These are phyloP conservation scores for Allygus modestus DNA, from an alignment of 2,888 invertebrate genomes.

Conservation along the genomic window DNA sequence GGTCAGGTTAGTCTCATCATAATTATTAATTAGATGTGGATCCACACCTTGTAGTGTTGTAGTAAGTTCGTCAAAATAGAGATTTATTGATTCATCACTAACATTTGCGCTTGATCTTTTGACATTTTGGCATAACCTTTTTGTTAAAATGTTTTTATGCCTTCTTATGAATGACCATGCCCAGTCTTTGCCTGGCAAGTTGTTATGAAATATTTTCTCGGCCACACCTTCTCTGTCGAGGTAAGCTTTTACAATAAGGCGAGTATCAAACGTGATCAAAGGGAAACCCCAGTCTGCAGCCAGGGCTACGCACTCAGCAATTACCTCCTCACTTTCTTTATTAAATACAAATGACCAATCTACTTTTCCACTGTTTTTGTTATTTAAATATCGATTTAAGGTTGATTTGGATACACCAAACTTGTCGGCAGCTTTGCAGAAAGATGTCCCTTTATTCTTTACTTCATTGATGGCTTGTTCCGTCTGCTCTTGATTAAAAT, in stretches of 20 bases:
- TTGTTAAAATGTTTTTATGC: slow-evolving; percentile 45
- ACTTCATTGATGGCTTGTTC: too few relatives aligned
- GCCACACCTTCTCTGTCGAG: not conserved
- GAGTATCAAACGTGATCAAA: slow-evolving; percentile 64
- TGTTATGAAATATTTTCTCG: slow-evolving; percentile 57
- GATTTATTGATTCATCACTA: slow-evolving; percentile 60
- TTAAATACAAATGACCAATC: slow-evolving; percentile 62
- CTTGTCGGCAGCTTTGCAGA: too few relatives aligned
- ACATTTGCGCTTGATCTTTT: slow-evolving; percentile 65
- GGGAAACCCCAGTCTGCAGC: slow-evolving; percentile 66
- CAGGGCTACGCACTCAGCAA: slow-evolving; percentile 61
- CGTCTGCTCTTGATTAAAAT: too few relatives aligned
- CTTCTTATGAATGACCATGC: slow-evolving; percentile 59
- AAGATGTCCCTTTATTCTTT: too few relatives aligned
- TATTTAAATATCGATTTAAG: too few relatives aligned
- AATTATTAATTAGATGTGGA: slow-evolving; percentile 66
- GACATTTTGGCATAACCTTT: slow-evolving; percentile 65
- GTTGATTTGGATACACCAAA: too few relatives aligned
- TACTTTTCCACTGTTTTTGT: too few relatives aligned
- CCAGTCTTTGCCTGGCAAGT: slow-evolving; percentile 62
- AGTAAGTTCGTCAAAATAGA: slow-evolving; percentile 68
- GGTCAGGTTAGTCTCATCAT: slow-evolving; percentile 73
- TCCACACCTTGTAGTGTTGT: slow-evolving; percentile 65
- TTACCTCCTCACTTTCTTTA: slow-evolving; percentile 44
- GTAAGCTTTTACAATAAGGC: slow-evolving; percentile 63